These are phyloP conservation scores for Anseranas semipalmata DNA, from an alignment of 2,113 vertebrate genomes.

Conservation along the genomic window DNA sequence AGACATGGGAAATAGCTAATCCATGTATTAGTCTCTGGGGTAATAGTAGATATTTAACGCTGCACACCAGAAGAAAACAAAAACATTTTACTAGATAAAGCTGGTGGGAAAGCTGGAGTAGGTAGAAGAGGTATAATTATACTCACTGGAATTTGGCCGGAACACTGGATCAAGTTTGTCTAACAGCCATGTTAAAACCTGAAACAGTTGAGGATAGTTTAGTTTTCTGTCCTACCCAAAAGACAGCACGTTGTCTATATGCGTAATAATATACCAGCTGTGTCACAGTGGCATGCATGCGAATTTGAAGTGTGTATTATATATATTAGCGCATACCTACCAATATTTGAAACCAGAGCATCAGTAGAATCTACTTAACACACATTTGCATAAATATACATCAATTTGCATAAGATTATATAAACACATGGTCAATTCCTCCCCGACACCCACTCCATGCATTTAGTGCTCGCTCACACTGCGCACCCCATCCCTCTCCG, in stretches of 20 bases:
- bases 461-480: accelerated
- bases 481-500: neutral
- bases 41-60: conserved; percentile 13
- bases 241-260: accelerated
- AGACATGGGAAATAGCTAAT: neutral
- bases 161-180: neutral
- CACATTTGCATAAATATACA: conserved; percentile 43
- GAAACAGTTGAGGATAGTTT: neutral
- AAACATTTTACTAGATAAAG: neutral
- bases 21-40: neutral
- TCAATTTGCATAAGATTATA: neutral
- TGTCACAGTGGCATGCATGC: neutral
- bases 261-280: accelerated
- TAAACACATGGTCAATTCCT: neutral
- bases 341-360: neutral
- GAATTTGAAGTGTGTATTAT: neutral
- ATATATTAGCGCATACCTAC: neutral
- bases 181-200: neutral
- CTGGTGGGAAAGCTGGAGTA: neutral
- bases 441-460: neutral
- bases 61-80: neutral
- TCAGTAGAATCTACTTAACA: conserved; percentile 26
- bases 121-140: neutral
- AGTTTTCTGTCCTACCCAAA: neutral
- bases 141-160: neutral